Percentiles rank a stretch among this genome's conserved stretches.
Conservation (phyloP, 2,113 vertebrate species). For the Ammospiza caudacuta region DNA sequence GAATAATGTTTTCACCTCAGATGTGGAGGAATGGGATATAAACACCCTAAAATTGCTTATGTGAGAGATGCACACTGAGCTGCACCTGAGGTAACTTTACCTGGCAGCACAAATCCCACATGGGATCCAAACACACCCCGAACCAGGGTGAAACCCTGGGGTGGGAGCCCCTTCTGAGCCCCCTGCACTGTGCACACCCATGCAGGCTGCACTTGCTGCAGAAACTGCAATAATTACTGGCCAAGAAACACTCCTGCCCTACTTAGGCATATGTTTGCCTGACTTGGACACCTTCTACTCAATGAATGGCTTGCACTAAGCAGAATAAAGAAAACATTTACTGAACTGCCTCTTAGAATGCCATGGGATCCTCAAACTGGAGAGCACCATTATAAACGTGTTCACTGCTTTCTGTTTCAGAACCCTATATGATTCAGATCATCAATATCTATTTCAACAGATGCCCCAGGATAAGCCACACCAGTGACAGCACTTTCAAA, state of each 20-base stretch:
- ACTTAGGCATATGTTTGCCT: not conserved
- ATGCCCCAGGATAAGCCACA: not conserved
- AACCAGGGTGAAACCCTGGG: not conserved
- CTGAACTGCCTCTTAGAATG: not conserved
- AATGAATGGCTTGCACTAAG: not conserved
- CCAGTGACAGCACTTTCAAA: not conserved
- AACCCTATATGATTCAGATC: not conserved
- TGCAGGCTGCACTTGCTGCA: not conserved
- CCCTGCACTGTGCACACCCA: fast-evolving
- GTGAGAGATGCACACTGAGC: not conserved
- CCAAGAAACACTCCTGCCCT: not conserved
- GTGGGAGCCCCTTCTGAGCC: not conserved
- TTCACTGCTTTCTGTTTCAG: not conserved
- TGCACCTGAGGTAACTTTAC: not conserved
- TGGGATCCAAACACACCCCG: not conserved
- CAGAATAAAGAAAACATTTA: not conserved
- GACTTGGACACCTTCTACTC: not conserved
- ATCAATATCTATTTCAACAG: not conserved
- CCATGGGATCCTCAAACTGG: not conserved
- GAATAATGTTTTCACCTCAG: not conserved
- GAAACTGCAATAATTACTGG: not conserved
- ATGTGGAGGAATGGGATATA: not conserved
- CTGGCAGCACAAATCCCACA: not conserved
- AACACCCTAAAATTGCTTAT: not conserved
- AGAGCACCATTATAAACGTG: not conserved